Base-by-base conservation (phyloP, 2,888 invertebrate species). In the Spilosoma lubricipeda region DNA sequence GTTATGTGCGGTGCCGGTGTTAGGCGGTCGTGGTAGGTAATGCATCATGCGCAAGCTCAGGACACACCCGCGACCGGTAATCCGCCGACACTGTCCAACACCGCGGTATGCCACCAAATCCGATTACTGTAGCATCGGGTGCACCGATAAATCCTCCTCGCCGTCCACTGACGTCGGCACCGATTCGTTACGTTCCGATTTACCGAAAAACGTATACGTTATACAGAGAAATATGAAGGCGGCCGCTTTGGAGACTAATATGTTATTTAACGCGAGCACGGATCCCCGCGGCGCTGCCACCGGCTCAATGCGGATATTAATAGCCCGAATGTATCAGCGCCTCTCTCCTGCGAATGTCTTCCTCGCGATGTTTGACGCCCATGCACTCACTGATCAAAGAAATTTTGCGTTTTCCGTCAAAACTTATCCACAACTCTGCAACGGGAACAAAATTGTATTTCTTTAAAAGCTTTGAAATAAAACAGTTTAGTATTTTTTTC, bases 171-270 rank as follows among this genome's bases (percentile, higher is more conserved):
- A 94, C 94, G 89, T 92, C 94, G 93, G 88, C 90, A 72, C 33
- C 89, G 90, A 93, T 93, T 93, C 93, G 93, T 92, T 93, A 91
- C 93, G 93, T 92, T 87, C 90, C 90, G 92, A 89, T 92, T 93
- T 92, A 93, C 92, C 92, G 90, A 92, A 92, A 90, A 91, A 90
- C 89, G 88, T 89, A 89, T 86, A 87, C 86, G 87, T 74, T 76
- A 76, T 82, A 75, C 82, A 85, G 91, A 92, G 93, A 93, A 91
- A 93, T 93, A 92, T 92, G 89, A 90, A 90, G 92, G 91, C 93
- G 93, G 94, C 85, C 87, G 91, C 94, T 94, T 94, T 93, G 92
- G 90, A 88, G 89, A 85, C 93, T 94, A 94, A 94, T 93, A 91
- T 93, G 93, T 93, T 93, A 93, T 93, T 93, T 92, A 92, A 91